These are phyloP conservation scores for Syrista parreyssii DNA, from an alignment of 2,888 invertebrate genomes.

Conservation along the genomic window DNA sequence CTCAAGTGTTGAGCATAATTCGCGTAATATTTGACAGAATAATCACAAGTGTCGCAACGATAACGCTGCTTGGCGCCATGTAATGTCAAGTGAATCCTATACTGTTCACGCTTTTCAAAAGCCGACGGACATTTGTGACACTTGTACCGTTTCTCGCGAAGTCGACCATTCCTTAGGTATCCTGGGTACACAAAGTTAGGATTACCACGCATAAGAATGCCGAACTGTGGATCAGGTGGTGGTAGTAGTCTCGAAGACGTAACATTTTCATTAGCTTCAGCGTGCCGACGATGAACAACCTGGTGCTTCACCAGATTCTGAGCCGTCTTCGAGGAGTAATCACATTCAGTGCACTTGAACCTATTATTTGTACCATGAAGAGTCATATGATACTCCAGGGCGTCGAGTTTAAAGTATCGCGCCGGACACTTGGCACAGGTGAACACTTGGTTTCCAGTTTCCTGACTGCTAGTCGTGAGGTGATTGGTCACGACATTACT, in stretches of 20 bases:
- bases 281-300: slow-evolving; percentile 65
- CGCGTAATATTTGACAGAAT: slow-evolving; percentile 88
- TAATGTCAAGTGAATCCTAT: slow-evolving; percentile 82
- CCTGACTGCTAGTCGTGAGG: slow-evolving; percentile 31
- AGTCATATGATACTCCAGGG: slow-evolving; percentile 77
- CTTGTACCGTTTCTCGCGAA: slow-evolving; percentile 83
- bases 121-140: slow-evolving; percentile 89
- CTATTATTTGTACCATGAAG: slow-evolving; percentile 74
- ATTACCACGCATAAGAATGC: slow-evolving; percentile 78
- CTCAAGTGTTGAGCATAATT: slow-evolving; percentile 85
- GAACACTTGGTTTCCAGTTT: slow-evolving; percentile 53
- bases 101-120: slow-evolving; percentile 87
- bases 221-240: slow-evolving; percentile 76
- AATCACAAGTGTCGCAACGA: slow-evolving; percentile 86
- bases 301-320: slow-evolving; percentile 78
- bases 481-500: slow-evolving; percentile 8
- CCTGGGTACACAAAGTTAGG: slow-evolving; percentile 83
- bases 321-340: slow-evolving; percentile 76
- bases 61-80: slow-evolving; percentile 88
- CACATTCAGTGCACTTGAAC: slow-evolving; percentile 78
- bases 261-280: slow-evolving; percentile 25
- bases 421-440: slow-evolving; percentile 77
- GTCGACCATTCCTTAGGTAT: slow-evolving; percentile 78
- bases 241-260: slow-evolving; percentile 47
- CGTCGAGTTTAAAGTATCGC: slow-evolving; percentile 78